phyloP scores from a whole-genome alignment of 2,888 invertebrate species.

The Tiphia femorata region DNA sequence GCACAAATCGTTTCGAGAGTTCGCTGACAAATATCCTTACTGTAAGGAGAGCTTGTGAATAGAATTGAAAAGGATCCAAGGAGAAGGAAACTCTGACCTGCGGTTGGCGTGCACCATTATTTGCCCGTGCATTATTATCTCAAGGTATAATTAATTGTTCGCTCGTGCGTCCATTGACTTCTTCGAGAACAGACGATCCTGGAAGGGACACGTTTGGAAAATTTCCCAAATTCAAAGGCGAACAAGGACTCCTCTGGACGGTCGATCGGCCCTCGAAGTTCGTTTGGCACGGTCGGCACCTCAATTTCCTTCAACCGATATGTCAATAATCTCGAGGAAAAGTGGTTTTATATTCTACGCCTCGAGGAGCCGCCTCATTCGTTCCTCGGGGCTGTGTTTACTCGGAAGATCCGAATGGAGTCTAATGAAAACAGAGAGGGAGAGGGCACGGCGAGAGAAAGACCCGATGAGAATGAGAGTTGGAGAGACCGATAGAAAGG shows the following conservation, averaged over 20 bases:
- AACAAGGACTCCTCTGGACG: no score
- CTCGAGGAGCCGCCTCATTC: constrained; percentile 7
- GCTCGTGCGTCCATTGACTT: constrained; percentile 5
- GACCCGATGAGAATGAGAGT: neutral
- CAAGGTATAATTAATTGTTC: constrained; percentile 56
- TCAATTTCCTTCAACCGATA: constrained; percentile 40
- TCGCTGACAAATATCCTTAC: no score
- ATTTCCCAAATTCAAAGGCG: no score
- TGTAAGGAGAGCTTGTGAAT: no score
- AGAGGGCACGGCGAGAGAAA: neutral
- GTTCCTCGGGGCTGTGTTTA: constrained; percentile 24
- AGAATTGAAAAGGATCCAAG: no score
- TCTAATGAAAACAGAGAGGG: constrained; percentile 35
- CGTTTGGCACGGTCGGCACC: constrained; percentile 37
- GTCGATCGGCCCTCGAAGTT: constrained; percentile 29
- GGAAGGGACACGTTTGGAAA: no score
- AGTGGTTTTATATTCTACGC: constrained; percentile 37
- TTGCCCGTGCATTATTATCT: constrained; percentile 6
- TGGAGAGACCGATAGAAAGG: neutral
- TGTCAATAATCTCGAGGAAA: constrained; percentile 40
- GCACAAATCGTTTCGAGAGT: no score
- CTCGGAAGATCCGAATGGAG: constrained; percentile 22
- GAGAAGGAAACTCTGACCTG: no score
- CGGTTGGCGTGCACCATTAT: constrained; percentile 46
- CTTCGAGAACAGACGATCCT: no score